Percentiles rank a stretch among this genome's conserved stretches.
phyloP scores from a whole-genome alignment of 2,797 vertebrate genomes.

The Enteromius treurensis region DNA sequence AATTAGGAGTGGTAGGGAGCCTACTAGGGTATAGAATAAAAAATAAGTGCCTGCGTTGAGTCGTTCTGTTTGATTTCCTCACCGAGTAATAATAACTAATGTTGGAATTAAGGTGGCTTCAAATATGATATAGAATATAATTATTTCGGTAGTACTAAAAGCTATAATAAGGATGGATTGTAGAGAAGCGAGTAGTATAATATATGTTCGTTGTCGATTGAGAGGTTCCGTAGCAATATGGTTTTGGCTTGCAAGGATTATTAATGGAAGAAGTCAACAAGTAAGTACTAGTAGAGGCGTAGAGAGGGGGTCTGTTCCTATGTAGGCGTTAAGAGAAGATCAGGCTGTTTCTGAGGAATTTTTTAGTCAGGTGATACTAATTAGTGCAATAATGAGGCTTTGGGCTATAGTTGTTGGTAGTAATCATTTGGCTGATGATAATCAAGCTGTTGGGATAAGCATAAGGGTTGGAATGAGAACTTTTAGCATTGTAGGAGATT shows the following conservation, averaged over 20 bases:
- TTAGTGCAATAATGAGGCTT: fast-evolving
- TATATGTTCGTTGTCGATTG: constrained; percentile 50
- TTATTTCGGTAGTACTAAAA: too few relatives aligned
- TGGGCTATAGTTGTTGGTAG: too few relatives aligned
- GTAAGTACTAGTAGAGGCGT: constrained; percentile 38
- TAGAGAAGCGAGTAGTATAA: too few relatives aligned
- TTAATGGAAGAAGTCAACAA: constrained; percentile 57
- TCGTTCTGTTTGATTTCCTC: too few relatives aligned
- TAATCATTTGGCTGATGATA: constrained; percentile 36
- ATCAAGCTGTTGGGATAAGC: fast-evolving
- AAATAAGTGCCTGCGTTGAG: too few relatives aligned
- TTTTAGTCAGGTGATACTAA: not conserved
- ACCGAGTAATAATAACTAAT: too few relatives aligned
- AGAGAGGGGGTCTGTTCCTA: constrained; percentile 34
- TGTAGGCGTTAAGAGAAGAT: fast-evolving
- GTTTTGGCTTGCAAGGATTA: fast-evolving
- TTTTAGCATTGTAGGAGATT: too few relatives aligned
- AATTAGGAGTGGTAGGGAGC: fast-evolving
- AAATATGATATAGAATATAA: too few relatives aligned
- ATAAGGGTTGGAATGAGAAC: too few relatives aligned
- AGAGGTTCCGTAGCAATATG: not conserved
- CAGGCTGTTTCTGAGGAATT: fast-evolving
- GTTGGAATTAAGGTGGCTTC: too few relatives aligned
- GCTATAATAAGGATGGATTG: constrained; percentile 49
- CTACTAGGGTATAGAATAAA: too few relatives aligned